Percentiles rank a stretch among this genome's conserved stretches.
These are phyloP conservation scores for Dicranocentrus wangi DNA, from an alignment of 2,888 invertebrate genomes.

Conservation along the genomic window DNA sequence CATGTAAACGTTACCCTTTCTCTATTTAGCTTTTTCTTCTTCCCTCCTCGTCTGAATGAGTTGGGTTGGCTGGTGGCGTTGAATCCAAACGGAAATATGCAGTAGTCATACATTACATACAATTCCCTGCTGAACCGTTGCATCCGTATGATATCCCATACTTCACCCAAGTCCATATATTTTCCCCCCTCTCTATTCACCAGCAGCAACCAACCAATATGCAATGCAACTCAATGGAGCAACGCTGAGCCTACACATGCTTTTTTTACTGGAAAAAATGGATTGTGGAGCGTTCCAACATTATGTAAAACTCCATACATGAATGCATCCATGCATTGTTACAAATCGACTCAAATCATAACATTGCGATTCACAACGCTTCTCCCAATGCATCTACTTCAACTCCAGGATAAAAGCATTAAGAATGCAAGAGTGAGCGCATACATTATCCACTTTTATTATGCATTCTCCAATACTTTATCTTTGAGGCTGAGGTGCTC, in stretches of 20 bases:
- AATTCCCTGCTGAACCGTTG: slow-evolving; percentile 5
- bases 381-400: slow-evolving; percentile 56
- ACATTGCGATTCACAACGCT: slow-evolving; percentile 49
- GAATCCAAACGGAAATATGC: slow-evolving; percentile 37
- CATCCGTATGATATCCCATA: neutral
- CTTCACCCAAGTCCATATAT: no score
- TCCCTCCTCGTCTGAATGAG: no score
- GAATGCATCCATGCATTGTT: slow-evolving; percentile 31
- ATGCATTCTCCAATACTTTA: slow-evolving; percentile 36
- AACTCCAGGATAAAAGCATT: slow-evolving; percentile 54
- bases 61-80: slow-evolving; percentile 9
- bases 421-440: slow-evolving; percentile 65
- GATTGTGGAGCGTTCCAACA: neutral
- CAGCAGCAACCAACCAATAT: no score
- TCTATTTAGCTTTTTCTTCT: slow-evolving; percentile 18
- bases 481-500: no score
- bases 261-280: neutral
- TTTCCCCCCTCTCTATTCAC: no score
- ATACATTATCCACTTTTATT: slow-evolving; percentile 62
- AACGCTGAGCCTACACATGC: no score
- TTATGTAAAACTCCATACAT: neutral
- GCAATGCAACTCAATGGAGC: no score
- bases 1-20: neutral
- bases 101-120: slow-evolving; percentile 32
- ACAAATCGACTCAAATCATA: slow-evolving; percentile 54